Evolutionary conservation across 1,140 invertebrate species (phyloP).

Genomic region (Drosophila trapezifrons): DNA sequence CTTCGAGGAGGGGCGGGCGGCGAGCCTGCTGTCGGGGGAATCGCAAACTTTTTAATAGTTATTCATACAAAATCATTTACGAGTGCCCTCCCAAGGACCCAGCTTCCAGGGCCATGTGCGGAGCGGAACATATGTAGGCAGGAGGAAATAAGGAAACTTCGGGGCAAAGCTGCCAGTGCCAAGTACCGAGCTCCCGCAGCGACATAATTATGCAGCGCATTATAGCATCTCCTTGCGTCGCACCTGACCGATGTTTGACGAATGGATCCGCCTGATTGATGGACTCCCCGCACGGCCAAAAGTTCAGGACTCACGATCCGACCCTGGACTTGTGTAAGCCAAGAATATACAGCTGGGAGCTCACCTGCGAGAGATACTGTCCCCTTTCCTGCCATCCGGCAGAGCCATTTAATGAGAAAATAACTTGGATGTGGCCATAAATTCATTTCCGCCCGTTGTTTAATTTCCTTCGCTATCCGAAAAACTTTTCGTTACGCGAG

Average conservation of each 20-base stretch:
- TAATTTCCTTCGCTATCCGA: slow-evolving; percentile 48
- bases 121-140: slow-evolving; percentile 1
- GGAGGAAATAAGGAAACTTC: slow-evolving; percentile 42
- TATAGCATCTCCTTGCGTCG: not conserved
- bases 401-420: slow-evolving; percentile 50
- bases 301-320: not conserved
- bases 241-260: slow-evolving; percentile 33
- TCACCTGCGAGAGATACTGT: slow-evolving; percentile 5
- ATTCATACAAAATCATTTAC: slow-evolving; percentile 77
- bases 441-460: slow-evolving; percentile 68
- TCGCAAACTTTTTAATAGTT: slow-evolving; percentile 77
- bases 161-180: slow-evolving; percentile 29
- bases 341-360: not conserved
- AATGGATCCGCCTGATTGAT: slow-evolving; percentile 3
- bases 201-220: slow-evolving; percentile 32
- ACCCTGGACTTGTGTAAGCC: not conserved
- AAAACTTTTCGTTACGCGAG: slow-evolving; percentile 56
- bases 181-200: slow-evolving; percentile 17
- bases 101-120: not conserved
- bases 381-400: slow-evolving; percentile 5
- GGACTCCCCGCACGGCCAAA: not conserved
- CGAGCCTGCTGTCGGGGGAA: slow-evolving; percentile 29
- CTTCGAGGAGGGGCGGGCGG: not conserved
- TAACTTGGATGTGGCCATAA: slow-evolving; percentile 68
- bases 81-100: slow-evolving; percentile 31